Evolutionary conservation across 2,113 vertebrate species (phyloP).

Genomic region (Trinectes maculatus): DNA sequence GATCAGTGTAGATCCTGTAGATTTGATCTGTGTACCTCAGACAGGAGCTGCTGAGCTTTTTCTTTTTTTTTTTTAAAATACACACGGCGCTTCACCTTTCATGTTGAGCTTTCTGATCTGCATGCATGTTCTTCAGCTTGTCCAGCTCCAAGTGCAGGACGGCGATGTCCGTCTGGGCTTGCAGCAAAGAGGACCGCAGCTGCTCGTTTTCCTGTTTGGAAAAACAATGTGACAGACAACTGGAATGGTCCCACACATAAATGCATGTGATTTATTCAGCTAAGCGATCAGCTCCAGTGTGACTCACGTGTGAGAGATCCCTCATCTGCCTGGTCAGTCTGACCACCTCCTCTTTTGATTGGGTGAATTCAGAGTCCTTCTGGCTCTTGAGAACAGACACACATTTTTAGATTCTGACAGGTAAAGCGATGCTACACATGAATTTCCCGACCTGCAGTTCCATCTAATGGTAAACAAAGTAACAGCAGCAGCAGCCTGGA

Average conservation of each 20-base stretch:
- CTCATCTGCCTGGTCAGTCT: constrained; percentile 66
- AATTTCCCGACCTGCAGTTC: not conserved
- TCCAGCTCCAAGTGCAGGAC: constrained; percentile 80
- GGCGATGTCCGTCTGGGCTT: constrained; percentile 67
- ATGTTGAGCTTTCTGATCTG: constrained; percentile 65
- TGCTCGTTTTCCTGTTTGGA: constrained; percentile 76
- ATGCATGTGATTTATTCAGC: not conserved
- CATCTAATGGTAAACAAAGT: not conserved
- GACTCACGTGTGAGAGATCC: constrained; percentile 73
- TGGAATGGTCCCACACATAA: not conserved
- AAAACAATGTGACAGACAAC: not conserved
- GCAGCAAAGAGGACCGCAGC: constrained; percentile 55
- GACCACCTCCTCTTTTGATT: constrained; percentile 72
- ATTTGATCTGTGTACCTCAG: accelerated
- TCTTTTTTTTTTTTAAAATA: too few species aligned
- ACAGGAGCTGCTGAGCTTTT: not conserved
- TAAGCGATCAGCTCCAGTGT: not conserved
- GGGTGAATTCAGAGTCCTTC: constrained; percentile 57
- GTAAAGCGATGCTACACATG: not conserved
- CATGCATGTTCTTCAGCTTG: constrained; percentile 75
- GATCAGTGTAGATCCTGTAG: too few species aligned
- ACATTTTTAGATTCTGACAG: too few species aligned
- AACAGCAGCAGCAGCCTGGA: not conserved
- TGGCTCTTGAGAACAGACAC: constrained; percentile 63
- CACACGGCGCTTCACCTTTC: constrained; percentile 61